Evolutionary conservation across 2,113 vertebrate genomes (phyloP).

Genomic region (Oenanthe melanoleuca): DNA sequence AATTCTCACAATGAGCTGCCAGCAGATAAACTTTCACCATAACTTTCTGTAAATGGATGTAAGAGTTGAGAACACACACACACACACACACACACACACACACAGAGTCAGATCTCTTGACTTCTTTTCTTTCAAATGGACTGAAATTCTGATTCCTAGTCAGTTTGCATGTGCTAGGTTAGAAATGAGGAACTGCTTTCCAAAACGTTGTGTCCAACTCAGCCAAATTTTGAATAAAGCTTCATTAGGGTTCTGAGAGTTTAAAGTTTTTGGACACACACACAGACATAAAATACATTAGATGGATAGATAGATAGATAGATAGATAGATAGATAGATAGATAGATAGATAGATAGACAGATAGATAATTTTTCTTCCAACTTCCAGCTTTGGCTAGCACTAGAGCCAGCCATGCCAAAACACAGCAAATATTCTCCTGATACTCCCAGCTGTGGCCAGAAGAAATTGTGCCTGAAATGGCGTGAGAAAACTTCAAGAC

Average conservation of each 20-base stretch:
- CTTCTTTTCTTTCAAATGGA: neutral
- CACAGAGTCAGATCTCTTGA: neutral
- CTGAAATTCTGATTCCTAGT: neutral
- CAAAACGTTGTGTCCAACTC: neutral
- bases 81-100: neutral
- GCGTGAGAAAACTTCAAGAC: slow-evolving; percentile 48
- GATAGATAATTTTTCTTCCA: neutral
- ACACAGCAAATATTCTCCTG: neutral
- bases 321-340: neutral
- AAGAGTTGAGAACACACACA: neutral
- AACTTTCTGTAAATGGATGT: neutral
- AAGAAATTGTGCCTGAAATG: slow-evolving; percentile 36
- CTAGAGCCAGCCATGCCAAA: neutral
- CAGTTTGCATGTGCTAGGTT: neutral
- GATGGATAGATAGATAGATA: neutral
- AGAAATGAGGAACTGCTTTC: neutral
- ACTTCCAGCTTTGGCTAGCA: neutral
- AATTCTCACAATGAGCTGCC: slow-evolving; percentile 54
- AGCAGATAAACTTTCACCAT: slow-evolving; percentile 7
- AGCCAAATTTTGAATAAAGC: neutral
- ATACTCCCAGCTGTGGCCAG: slow-evolving; percentile 35
- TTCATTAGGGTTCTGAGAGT: neutral
- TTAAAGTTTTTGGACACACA: neutral
- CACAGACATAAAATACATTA: neutral
- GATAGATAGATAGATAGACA: neutral